Evolutionary conservation across 2,797 vertebrate species (phyloP), one percentile per base, ranked within the genome.

Genomic region (Holocentrus rufus): DNA sequence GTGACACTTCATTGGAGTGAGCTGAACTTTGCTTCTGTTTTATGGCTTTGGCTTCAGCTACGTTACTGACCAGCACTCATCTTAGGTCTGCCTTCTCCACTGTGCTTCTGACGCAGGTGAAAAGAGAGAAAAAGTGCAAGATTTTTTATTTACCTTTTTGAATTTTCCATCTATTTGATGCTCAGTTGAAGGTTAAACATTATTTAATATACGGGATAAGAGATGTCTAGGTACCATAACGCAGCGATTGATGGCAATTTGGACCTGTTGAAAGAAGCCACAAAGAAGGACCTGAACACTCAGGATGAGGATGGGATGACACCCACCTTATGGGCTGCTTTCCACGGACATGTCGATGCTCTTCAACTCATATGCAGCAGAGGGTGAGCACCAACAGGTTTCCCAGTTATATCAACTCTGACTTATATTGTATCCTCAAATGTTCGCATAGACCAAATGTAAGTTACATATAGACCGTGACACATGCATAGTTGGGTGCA

Each of bases 141-240:
- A n/a, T n/a, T n/a, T n/a, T n/a, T n/a, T n/a, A n/a, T n/a, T n/a
- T n/a, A n/a, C n/a, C n/a, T n/a, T n/a, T n/a, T n/a, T n/a, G 7
- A 77, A 20, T 65, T 74, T n/a, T 77, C 11, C 36, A 23, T 7
- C 30, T 53, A 62, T n/a, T 27, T 18, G 7, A 56, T 39, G 50
- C 36, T 14, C 8, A 50, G 23, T 60, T 67, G 23, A 17, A 2
- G 23, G 8, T 39, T 44, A 6, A 60, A 44, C 27, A 53, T 15
- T 80, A 44, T 70, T 71, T 31, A 14, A 57, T 27, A 4, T 22
- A 69, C 25, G 36, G 46, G 65, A 25, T 39, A 27, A 7, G 70
- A 92, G 77, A 99, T 99, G 98, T 94, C 96, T 73, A 91, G 97
- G 61, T 99, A 98, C 75, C 98, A 98, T 91, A 96, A 97, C 88